Evolutionary conservation across 2,888 invertebrate genomes (phyloP).

Genomic region (Ligdia adustata): DNA sequence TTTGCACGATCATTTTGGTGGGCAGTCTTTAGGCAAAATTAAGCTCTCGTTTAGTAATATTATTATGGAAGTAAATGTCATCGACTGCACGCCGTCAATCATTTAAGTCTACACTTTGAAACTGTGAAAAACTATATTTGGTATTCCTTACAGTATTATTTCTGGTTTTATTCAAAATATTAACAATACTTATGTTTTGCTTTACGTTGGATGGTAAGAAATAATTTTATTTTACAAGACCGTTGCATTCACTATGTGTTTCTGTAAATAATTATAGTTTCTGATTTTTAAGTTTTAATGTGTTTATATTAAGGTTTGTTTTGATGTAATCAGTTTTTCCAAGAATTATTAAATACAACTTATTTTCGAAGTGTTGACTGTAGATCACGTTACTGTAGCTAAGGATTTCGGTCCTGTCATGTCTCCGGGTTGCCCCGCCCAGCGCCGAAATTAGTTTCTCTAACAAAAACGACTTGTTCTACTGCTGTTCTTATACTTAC

Average conservation of each 20-base stretch:
- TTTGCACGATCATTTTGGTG: conserved; percentile 70
- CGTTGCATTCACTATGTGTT: too few relatives aligned
- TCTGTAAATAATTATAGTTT: too few relatives aligned
- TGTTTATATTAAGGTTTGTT: not conserved
- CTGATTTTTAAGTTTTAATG: not conserved
- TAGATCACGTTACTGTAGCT: conserved; percentile 59
- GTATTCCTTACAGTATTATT: conserved; percentile 16
- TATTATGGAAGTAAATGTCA: conserved; percentile 39
- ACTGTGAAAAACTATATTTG: conserved; percentile 27
- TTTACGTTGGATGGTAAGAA: conserved; percentile 21
- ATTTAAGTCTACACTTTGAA: conserved; percentile 77
- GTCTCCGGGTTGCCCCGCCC: conserved; percentile 79
- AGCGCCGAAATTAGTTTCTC: conserved; percentile 72
- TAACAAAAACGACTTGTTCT: conserved; percentile 49
- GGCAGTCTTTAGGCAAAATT: conserved; percentile 63
- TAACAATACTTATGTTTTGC: conserved; percentile 12
- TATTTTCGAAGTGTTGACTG: conserved; percentile 73
- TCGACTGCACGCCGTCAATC: conserved; percentile 70
- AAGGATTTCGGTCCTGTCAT: conserved; percentile 61
- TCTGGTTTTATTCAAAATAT: conserved; percentile 14
- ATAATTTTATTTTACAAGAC: not conserved
- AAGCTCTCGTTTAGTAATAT: conserved; percentile 29
- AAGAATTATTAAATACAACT: not conserved
- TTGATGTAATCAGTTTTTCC: not conserved
- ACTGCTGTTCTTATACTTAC: conserved; percentile 55